phyloP scores from a whole-genome alignment of 1,140 invertebrate genomes.

The Ptiloglossa arizonensis region DNA sequence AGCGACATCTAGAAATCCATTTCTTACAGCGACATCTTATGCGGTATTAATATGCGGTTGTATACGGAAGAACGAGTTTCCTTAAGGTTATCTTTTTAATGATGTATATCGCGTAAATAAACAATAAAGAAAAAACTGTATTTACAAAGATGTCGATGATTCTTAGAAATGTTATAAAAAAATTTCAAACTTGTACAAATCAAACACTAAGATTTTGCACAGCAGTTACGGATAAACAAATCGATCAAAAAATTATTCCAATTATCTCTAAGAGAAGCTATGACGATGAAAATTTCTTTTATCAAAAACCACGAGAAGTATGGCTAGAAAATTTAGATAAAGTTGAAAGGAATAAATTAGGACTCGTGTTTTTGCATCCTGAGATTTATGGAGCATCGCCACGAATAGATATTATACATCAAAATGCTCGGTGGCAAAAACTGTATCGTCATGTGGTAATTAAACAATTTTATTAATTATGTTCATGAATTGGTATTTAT shows the following conservation, averaged over 20 bases:
- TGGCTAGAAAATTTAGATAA: slow-evolving; percentile 96
- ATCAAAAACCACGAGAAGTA: slow-evolving; percentile 87
- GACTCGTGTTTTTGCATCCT: slow-evolving; percentile 94
- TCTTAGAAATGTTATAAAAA: slow-evolving; percentile 9
- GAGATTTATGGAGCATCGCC: slow-evolving; percentile 91
- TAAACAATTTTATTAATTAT: slow-evolving; percentile 37
- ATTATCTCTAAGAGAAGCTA: slow-evolving; percentile 67
- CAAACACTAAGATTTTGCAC: slow-evolving; percentile 63
- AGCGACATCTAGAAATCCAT: slow-evolving; percentile 23
- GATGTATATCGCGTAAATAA: neutral
- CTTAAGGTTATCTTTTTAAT: neutral
- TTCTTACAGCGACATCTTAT: slow-evolving; percentile 18
- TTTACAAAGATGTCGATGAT: slow-evolving; percentile 11
- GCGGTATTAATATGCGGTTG: neutral
- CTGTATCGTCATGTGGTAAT: slow-evolving; percentile 91
- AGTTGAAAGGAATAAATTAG: slow-evolving; percentile 90
- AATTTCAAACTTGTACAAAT: neutral
- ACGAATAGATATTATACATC: slow-evolving; percentile 93
- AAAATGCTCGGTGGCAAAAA: slow-evolving; percentile 95
- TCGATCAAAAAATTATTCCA: slow-evolving; percentile 34
- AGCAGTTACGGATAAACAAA: slow-evolving; percentile 31
- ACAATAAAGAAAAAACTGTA: neutral
- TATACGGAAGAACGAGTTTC: neutral
- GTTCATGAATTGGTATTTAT: no score
- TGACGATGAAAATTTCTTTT: slow-evolving; percentile 68